Conservation (phyloP, 2,888 invertebrate genomes). For the Catonia carolina region DNA sequence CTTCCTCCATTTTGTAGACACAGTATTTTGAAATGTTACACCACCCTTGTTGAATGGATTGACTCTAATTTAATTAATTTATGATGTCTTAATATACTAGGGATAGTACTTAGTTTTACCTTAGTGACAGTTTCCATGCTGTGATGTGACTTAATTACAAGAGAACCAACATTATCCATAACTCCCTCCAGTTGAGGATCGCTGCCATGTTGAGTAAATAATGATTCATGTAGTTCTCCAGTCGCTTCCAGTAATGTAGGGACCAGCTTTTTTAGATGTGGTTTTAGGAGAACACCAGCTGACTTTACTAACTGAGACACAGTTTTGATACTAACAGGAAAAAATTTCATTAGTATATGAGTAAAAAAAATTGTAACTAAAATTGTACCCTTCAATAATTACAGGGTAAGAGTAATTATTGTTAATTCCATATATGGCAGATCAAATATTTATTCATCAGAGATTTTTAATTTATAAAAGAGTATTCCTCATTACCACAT, state of each 20-base stretch:
- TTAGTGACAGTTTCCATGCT: constrained; percentile 82
- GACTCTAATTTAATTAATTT: too few species aligned
- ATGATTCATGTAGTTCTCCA: constrained; percentile 73
- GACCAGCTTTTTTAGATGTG: constrained; percentile 72
- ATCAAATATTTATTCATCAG: too few species aligned
- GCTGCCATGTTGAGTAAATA: constrained; percentile 62
- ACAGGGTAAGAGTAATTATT: not conserved
- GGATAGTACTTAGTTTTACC: too few species aligned
- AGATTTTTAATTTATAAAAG: too few species aligned
- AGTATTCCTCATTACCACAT: too few species aligned
- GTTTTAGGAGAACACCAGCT: constrained; percentile 70
- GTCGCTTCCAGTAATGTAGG: constrained; percentile 80
- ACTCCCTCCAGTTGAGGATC: constrained; percentile 65
- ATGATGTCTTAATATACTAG: too few species aligned
- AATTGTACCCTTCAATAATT: constrained; percentile 3
- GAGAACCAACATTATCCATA: constrained; percentile 72
- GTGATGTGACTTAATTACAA: constrained; percentile 74
- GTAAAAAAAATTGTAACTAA: too few species aligned
- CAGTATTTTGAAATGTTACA: too few species aligned
- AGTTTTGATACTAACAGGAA: constrained; percentile 61
- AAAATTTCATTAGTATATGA: not conserved
- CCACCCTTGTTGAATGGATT: too few species aligned
- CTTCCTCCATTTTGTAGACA: too few species aligned
- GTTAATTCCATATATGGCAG: too few species aligned
- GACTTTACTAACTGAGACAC: constrained; percentile 78